Evolutionary conservation across 2,113 vertebrate genomes (phyloP).

Genomic region (Mesocricetus auratus): DNA sequence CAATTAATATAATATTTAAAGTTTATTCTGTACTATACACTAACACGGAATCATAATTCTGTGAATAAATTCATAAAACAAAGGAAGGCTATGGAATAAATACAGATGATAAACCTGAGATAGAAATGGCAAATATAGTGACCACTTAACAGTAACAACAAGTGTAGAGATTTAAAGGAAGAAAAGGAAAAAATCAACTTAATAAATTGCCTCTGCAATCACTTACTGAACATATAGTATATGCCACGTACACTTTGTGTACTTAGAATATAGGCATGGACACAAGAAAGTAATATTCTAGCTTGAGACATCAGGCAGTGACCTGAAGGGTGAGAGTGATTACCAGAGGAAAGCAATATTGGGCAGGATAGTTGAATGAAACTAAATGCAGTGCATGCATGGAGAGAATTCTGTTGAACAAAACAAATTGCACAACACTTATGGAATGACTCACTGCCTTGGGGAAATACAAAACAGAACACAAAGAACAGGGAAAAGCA

Average conservation of each 20-base stretch:
- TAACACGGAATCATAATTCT: neutral
- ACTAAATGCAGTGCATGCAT: slow-evolving; percentile 44
- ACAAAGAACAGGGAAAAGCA: neutral
- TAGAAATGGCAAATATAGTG: neutral
- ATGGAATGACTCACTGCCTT: slow-evolving; percentile 68
- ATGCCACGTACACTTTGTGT: neutral
- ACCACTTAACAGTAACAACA: neutral
- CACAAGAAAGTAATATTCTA: neutral
- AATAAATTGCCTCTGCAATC: neutral
- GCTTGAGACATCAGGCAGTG: neutral
- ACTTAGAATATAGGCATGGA: neutral
- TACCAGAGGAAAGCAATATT: slow-evolving; percentile 50
- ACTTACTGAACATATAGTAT: neutral
- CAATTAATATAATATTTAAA: neutral
- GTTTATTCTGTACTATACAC: neutral
- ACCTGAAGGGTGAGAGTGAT: slow-evolving; percentile 60
- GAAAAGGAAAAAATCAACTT: neutral
- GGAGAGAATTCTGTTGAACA: slow-evolving; percentile 69
- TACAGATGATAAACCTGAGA: neutral
- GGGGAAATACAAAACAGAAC: slow-evolving; percentile 75
- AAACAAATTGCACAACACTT: slow-evolving; percentile 71
- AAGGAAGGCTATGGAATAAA: neutral
- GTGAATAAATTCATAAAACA: neutral
- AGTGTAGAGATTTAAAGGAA: slow-evolving; percentile 43
- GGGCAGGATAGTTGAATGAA: slow-evolving; percentile 66